phyloP scores from a whole-genome alignment of 23 tunicate species.

The Botrylloides violaceus region DNA sequence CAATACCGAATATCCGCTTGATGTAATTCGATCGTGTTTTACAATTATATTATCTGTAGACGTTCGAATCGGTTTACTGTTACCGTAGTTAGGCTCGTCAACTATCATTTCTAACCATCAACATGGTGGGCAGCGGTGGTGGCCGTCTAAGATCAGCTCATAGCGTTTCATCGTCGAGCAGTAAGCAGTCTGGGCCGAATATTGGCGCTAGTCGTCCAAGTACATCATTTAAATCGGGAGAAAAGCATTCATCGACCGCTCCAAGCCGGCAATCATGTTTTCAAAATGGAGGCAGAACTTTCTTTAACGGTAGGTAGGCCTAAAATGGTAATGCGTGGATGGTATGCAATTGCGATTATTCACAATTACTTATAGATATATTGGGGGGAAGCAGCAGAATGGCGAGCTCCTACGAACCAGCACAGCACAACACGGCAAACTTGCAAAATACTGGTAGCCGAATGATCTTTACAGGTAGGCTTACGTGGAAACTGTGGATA shows the following conservation, averaged over 20 bases:
- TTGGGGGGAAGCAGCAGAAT: constrained; percentile 11
- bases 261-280: constrained; percentile 14
- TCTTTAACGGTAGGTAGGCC: not conserved
- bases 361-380: not conserved
- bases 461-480: constrained; percentile 79
- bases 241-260: constrained; percentile 12
- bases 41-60: too few species aligned
- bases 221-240: constrained; percentile 15
- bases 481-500: too few species aligned
- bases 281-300: not conserved
- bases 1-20: not conserved
- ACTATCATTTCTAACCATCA: not conserved
- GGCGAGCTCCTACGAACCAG: constrained; percentile 15
- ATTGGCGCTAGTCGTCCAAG: constrained; percentile 7
- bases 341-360: too few species aligned
- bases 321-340: not conserved
- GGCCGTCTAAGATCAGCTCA: constrained; percentile 2
- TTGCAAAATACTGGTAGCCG: constrained; percentile 47
- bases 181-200: constrained; percentile 4
- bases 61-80: too few species aligned
- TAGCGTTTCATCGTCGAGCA: constrained; percentile 9
- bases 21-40: not conserved
- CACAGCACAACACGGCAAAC: not conserved
- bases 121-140: not conserved
- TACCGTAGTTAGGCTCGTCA: not conserved